Base-by-base conservation (phyloP, 2,797 vertebrate genomes). In the Gobio occitaniae region DNA sequence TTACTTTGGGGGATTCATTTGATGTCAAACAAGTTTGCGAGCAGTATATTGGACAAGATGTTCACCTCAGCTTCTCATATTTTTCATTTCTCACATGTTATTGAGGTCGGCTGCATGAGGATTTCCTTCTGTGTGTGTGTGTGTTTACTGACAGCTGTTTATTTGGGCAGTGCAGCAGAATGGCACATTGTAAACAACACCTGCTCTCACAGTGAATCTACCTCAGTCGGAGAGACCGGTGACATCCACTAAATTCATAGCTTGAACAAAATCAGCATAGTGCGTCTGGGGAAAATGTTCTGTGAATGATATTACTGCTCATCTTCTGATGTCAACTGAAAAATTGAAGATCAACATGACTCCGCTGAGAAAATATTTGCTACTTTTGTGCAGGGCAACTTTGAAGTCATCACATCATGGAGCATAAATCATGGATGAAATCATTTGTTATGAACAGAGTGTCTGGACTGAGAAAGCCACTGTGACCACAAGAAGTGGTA, bases 151-250 rank as follows among this genome's bases (percentile, higher is more conserved):
- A 85, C 89, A 89, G 89, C 90, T 90, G 89, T 85, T 91, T 89
- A 84, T 89, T 68, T 72, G 77, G 74, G 83, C 79, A 86, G 63
- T 72, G 44, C 87, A 82, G 85, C 84, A 86, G 77, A 89, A 80
- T 36, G 63, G 63, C 50, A 76, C 69, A 79, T 80, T 86, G 88
- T 91, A 91, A 91, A 90, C 86, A 88, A 85, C 90, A 91, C 87
- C 91, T 90, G 91, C 87, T 88, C 86, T 68, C 54, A 29, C 80
- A 66, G 59, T 86, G 44, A 86, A 77, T 82, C 80, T 44, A 54
- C 54, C 19, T 84, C 69, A 41, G 50, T 61, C 50, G 21, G 48
- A 32, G 61, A 80, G 63, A 52, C 17, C 7, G 56, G 21, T 79
- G 68, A 85, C 69, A 78, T 52, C 83, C 44, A 3, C 68, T 84